Base-by-base conservation (phyloP, 2,113 vertebrate species). In the Hippoglossus stenolepis region DNA sequence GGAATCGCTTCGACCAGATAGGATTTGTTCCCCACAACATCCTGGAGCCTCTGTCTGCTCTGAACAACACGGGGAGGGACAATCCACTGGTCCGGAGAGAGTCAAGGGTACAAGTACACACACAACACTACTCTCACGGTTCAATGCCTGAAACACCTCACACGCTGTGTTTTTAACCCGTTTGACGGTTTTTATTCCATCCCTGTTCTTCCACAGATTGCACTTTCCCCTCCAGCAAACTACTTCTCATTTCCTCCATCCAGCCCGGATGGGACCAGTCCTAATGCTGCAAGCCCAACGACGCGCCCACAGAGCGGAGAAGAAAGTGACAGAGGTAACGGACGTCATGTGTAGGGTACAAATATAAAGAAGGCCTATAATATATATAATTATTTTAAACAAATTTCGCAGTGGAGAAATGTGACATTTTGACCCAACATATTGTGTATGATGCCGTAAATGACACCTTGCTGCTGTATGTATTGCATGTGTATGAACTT, bases 21-120 rank as follows among this genome's bases (percentile, higher is more conserved):
- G 95, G 95, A 47, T 95, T 95, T 75, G 91, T 96, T 73, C 94
- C 95, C 21, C 90, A 57, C 40, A 96, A 94, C 43, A 95, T 95
- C 64, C 91, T 96, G 84, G 93, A 95, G 78, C 94, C 94, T 7
- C 43, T 90, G 35, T 90, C 92, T 10, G 93, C 89, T 24, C 67
- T 89, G 72, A 90, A 83, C 26, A 74, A 73, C 24, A 68, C 10
- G 12, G 76, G 66, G 23, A 58, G 69, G 69, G 21, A 74, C 10
- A 77, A 13, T 21, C 14, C 83, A 20, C 53, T 78, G 76, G 69
- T 83, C 28, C 87, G 61, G 67, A 85, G 63, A 21, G 79, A 89
- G 31, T 81, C 89, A 54, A 91, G 74, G 90, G 93, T 94, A 82
- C 12, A 47, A 40, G n/a, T 17, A 21, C 2, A 70, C 6, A 57